Conservation (phyloP, 2,888 invertebrate genomes). For the Ditula angustiorana region DNA sequence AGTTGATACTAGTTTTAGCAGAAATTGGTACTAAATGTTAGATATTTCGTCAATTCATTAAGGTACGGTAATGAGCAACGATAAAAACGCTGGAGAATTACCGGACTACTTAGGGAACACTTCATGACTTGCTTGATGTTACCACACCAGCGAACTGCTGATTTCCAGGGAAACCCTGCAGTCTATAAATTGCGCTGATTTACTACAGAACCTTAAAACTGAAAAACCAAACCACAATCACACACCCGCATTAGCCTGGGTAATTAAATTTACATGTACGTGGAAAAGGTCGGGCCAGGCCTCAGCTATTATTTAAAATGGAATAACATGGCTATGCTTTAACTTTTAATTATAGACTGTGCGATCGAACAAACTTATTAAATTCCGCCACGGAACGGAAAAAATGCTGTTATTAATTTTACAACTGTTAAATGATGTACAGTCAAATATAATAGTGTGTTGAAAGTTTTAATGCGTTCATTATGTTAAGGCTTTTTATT, state of each 20-base stretch:
- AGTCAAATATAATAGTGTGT: background rate
- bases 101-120: no score
- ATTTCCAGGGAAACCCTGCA: no score
- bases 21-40: no score
- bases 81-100: no score
- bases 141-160: no score
- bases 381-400: background rate
- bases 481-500: no score
- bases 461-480: background rate
- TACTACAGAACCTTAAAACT: slow-evolving; percentile 10
- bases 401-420: background rate
- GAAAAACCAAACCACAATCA: slow-evolving; percentile 26
- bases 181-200: no score
- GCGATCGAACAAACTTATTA: background rate
- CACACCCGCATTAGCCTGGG: slow-evolving; percentile 17
- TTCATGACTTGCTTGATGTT: no score
- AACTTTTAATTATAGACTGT: slow-evolving; percentile 23
- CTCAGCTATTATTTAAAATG: slow-evolving; percentile 31
- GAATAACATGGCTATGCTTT: slow-evolving; percentile 36
- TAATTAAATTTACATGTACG: slow-evolving; percentile 39
- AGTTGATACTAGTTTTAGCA: no score
- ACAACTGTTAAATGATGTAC: background rate
- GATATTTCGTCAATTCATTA: no score
- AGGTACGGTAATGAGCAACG: no score
- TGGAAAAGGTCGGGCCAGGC: slow-evolving; percentile 29